Conservation (phyloP, 2,888 invertebrate genomes). For the Nephrotoma guestfalica region DNA sequence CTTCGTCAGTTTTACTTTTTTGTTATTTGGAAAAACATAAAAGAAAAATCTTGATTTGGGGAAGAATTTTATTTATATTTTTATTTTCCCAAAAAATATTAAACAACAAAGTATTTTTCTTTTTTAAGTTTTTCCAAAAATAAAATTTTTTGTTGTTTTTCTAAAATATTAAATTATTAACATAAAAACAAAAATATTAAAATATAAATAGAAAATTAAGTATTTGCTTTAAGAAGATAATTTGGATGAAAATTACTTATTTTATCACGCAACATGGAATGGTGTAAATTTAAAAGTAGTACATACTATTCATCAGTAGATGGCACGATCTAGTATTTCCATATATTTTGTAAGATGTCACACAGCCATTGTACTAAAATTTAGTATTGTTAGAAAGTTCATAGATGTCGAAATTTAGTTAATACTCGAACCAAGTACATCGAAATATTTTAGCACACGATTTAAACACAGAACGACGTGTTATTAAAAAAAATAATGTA, state of each 20-base stretch:
- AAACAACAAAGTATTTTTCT: background rate
- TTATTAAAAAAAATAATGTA: background rate
- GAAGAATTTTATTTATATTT: background rate
- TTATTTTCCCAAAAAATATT: background rate
- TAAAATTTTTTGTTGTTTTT: background rate
- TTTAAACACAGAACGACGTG: background rate
- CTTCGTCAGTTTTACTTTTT: background rate
- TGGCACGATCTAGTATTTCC: background rate
- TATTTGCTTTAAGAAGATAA: background rate
- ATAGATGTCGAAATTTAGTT: background rate
- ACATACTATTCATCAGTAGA: background rate
- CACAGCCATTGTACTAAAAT: background rate
- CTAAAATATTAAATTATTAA: background rate
- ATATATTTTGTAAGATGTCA: background rate
- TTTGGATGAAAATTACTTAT: background rate
- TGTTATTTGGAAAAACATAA: background rate
- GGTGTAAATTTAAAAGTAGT: background rate
- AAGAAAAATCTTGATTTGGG: background rate
- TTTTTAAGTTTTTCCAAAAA: background rate
- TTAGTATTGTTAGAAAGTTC: background rate
- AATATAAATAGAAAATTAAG: background rate
- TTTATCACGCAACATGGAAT: background rate
- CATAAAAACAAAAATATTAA: background rate
- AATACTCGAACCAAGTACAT: background rate
- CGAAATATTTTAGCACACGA: background rate